These are phyloP conservation scores for Flabesymbios commensalis DNA, from an alignment of 2,888 invertebrate genomes.

Conservation along the genomic window DNA sequence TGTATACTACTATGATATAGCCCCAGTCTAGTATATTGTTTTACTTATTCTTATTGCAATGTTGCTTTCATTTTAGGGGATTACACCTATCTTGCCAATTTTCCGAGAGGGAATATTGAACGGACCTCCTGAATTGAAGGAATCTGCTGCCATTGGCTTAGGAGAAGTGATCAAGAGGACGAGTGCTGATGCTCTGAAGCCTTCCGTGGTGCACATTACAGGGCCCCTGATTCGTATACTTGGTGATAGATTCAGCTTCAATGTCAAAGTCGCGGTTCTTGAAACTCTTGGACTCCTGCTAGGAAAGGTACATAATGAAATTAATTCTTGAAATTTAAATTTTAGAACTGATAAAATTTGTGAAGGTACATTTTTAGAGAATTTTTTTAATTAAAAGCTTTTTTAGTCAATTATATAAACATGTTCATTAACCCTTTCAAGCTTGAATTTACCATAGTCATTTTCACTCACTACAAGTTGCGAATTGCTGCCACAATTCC, in stretches of 20 bases:
- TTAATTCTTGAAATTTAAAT: too few relatives aligned
- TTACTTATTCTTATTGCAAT: too few relatives aligned
- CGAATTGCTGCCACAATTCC: too few relatives aligned
- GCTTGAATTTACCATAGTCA: too few relatives aligned
- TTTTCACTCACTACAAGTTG: too few relatives aligned
- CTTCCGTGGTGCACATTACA: conserved; percentile 95
- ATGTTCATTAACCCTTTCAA: too few relatives aligned
- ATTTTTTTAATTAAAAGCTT: too few relatives aligned
- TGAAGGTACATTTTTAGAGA: not conserved
- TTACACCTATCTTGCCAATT: conserved; percentile 89
- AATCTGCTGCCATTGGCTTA: conserved; percentile 89
- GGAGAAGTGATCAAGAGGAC: conserved; percentile 83
- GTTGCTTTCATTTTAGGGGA: conserved; percentile 68
- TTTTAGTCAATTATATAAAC: too few relatives aligned
- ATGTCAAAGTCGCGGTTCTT: conserved; percentile 93
- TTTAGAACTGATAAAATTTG: too few relatives aligned
- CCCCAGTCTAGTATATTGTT: too few relatives aligned
- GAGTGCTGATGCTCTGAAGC: conserved; percentile 84
- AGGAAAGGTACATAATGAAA: too few relatives aligned
- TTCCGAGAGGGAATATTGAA: conserved; percentile 96
- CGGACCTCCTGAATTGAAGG: conserved; percentile 93
- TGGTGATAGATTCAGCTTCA: conserved; percentile 91
- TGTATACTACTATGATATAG: too few relatives aligned
- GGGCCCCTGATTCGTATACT: conserved; percentile 97
- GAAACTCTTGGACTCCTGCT: conserved; percentile 91